A percentile compares a stretch with the other conserved stretches of the same genome.
phyloP scores from a whole-genome alignment of 2,113 vertebrate genomes.

The Mandrillus leucophaeus region DNA sequence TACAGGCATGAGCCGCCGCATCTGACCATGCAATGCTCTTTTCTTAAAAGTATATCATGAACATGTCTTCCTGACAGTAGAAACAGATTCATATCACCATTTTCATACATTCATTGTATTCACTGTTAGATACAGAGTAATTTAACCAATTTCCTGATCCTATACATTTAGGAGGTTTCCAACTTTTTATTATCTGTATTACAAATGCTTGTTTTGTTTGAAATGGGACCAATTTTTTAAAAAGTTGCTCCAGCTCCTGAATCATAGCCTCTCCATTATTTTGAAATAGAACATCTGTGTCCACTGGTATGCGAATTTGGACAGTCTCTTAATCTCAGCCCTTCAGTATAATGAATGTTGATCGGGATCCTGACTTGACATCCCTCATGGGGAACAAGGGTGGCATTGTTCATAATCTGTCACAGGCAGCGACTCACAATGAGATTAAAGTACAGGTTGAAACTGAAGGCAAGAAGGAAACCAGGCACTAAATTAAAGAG shows the following conservation, averaged over 20 bases:
- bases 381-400: background rate
- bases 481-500: background rate
- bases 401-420: background rate
- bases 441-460: background rate
- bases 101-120: background rate
- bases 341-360: background rate
- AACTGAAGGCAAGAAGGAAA: background rate
- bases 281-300: background rate
- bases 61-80: background rate
- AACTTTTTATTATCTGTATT: background rate
- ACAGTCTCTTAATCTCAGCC: constrained; percentile 7
- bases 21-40: background rate
- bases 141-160: background rate
- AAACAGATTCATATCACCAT: background rate
- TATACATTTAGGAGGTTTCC: background rate
- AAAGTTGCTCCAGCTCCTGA: background rate
- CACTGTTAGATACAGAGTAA: background rate
- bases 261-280: background rate
- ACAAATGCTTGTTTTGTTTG: background rate
- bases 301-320: background rate
- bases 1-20: background rate
- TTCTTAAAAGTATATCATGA: background rate
- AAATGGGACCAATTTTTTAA: background rate
- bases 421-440: background rate
- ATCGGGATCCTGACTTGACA: background rate